Evolutionary conservation across 2,888 invertebrate species (phyloP), one percentile per base, ranked within the genome.

Genomic region (Meiosimyza platycephala): DNA sequence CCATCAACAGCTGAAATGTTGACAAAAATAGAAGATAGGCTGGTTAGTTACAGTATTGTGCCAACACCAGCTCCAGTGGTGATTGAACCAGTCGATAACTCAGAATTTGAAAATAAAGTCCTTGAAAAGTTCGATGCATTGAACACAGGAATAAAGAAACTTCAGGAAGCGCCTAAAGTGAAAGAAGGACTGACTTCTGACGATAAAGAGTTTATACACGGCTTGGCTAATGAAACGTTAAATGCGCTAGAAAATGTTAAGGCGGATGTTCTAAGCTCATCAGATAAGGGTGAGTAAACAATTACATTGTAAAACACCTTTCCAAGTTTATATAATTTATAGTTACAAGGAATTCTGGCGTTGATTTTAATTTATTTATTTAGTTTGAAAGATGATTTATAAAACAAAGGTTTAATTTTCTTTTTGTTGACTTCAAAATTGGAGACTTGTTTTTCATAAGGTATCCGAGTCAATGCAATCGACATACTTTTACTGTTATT

Each of bases 181-280:
- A 77, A 9, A 16, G 73, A 77, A n/a, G 82, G 79, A 5, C 81
- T 90, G 84, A 76, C 87, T 84, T 76, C 84, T 82, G 66, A 80
- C 85, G 78, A 86, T 88, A 64, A 87, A 84, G 68, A 89, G 85
- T 83, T 89, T 87, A 84, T 93, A 1, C 88, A 90, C 72, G 85
- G 87, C 13, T 82, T 90, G 50, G 89, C 90, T 75, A 94, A 94
- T 83, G 88, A 90, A 68, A 93, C 93, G 0, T 85, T 91, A 59
- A 88, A 88, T 62, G 88, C 90, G 0, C 78, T 93, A 57, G 89
- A 90, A 71, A 89, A 89, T 62, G 84, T 90, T 5, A 90, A 89
- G 75, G 88, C 88, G 48, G 88, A 89, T 40, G 78, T 91, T 3
- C 84, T 86, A 4, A 84, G 86, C 9, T 85, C 83, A 47, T 86